Conservation (phyloP, 2,888 invertebrate species). For the Heliconius ethilla region DNA sequence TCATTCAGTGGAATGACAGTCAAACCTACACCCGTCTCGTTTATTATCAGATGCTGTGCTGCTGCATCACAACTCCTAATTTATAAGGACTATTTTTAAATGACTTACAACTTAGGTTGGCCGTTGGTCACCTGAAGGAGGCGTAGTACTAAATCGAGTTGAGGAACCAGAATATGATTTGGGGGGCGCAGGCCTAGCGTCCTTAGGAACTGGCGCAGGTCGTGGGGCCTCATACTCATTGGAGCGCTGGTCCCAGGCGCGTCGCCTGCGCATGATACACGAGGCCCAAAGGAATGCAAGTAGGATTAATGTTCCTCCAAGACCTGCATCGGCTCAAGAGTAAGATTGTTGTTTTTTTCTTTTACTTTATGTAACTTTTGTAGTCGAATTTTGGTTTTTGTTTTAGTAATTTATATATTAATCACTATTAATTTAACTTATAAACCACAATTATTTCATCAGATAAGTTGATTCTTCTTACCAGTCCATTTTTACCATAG, state of each 20-base stretch:
- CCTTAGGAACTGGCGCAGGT: constrained; percentile 55
- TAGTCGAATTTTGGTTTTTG: neutral
- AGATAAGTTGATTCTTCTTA: no score
- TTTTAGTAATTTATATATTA: neutral
- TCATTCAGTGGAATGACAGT: neutral
- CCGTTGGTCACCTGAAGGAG: constrained; percentile 71
- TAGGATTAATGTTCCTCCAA: constrained; percentile 40
- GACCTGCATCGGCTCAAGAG: constrained; percentile 44
- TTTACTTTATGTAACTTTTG: neutral
- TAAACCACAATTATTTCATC: no score
- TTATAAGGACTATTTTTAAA: neutral
- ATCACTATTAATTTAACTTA: no score
- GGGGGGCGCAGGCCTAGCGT: constrained; percentile 53
- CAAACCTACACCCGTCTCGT: neutral
- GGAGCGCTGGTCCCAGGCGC: constrained; percentile 77
- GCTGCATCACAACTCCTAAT: neutral
- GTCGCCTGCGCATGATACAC: constrained; percentile 75
- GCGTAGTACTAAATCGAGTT: constrained; percentile 68
- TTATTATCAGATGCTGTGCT: neutral
- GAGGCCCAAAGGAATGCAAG: constrained; percentile 71
- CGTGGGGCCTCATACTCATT: constrained; percentile 64
- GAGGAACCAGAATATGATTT: constrained; percentile 58
- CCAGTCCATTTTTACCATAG: no score
- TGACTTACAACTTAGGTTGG: constrained; percentile 59
- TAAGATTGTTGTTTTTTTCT: constrained; percentile 19